Evolutionary conservation across 2,113 vertebrate genomes (phyloP).

Genomic region (Hippocampus comes): DNA sequence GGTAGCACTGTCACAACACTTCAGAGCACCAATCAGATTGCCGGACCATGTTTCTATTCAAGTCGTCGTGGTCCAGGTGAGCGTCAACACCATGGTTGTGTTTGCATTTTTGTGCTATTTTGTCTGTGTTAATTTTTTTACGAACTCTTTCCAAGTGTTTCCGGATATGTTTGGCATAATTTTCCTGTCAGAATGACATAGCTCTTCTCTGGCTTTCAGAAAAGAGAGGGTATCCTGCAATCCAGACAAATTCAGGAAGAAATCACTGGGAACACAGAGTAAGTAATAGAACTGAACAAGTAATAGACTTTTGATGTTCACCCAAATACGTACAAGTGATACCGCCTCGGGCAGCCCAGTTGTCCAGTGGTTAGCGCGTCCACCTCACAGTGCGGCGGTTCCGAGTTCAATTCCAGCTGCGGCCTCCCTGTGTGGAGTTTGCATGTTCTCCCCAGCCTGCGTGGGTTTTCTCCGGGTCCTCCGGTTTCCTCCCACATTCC

Average conservation of each 20-base stretch:
- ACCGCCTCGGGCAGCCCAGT: too few species aligned
- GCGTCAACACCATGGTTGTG: neutral
- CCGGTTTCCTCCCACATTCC: too few species aligned
- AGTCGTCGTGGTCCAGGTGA: conserved; percentile 95
- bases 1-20: conserved; percentile 93
- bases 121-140: neutral
- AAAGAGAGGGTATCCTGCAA: conserved; percentile 96
- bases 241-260: conserved; percentile 97
- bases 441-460: too few species aligned
- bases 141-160: too few species aligned
- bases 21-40: conserved; percentile 92
- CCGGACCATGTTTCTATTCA: conserved; percentile 97
- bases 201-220: conserved; percentile 70
- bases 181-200: neutral
- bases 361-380: too few species aligned
- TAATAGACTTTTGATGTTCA: too few species aligned
- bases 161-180: neutral
- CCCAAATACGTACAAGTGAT: too few species aligned
- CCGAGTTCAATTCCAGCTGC: too few species aligned
- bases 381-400: too few species aligned
- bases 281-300: conserved; percentile 56
- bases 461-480: too few species aligned
- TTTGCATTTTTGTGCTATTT: neutral
- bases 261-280: conserved; percentile 99
- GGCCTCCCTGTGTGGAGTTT: too few species aligned